These are phyloP conservation scores for Coregonus clupeaformis DNA, from an alignment of 2,113 vertebrate genomes.

Conservation along the genomic window DNA sequence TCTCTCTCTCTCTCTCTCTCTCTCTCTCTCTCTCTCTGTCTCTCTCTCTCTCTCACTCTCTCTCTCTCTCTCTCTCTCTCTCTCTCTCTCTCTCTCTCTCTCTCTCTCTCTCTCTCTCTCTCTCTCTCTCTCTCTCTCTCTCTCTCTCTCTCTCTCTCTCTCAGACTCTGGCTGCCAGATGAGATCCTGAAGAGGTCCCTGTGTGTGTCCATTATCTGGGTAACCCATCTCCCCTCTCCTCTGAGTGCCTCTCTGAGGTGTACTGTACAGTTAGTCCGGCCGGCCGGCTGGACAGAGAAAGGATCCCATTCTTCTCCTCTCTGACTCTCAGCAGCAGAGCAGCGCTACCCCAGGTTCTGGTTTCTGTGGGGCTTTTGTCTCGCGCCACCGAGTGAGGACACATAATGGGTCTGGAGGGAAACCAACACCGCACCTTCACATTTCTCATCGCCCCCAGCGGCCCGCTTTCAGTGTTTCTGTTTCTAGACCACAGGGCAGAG, in stretches of 20 bases:
- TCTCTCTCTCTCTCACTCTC: no score
- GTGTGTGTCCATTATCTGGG: conserved; percentile 56
- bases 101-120: no score
- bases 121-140: neutral
- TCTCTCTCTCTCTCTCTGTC: conserved; percentile 27
- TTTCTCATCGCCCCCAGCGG: conserved; percentile 53
- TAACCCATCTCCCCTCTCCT: conserved; percentile 58
- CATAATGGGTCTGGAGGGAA: conserved; percentile 73
- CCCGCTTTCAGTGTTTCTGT: conserved; percentile 5
- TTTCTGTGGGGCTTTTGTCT: conserved; percentile 75
- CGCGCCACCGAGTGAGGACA: conserved; percentile 58
- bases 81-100: no score
- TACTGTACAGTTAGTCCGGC: conserved; percentile 55
- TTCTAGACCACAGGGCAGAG: conserved; percentile 38
- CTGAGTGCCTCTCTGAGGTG: conserved; percentile 53
- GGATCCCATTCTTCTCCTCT: conserved; percentile 64
- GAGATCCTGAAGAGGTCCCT: conserved; percentile 14
- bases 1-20: no score
- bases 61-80: no score
- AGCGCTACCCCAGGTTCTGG: conserved; percentile 59
- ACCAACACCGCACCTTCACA: conserved; percentile 61
- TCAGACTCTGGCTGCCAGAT: conserved; percentile 15
- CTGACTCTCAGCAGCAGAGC: conserved; percentile 53
- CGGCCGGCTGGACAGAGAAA: conserved; percentile 52
- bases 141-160: conserved; percentile 18